These are phyloP conservation scores for Bruchidius siliquastri DNA, from an alignment of 2,888 invertebrate genomes.

Conservation along the genomic window DNA sequence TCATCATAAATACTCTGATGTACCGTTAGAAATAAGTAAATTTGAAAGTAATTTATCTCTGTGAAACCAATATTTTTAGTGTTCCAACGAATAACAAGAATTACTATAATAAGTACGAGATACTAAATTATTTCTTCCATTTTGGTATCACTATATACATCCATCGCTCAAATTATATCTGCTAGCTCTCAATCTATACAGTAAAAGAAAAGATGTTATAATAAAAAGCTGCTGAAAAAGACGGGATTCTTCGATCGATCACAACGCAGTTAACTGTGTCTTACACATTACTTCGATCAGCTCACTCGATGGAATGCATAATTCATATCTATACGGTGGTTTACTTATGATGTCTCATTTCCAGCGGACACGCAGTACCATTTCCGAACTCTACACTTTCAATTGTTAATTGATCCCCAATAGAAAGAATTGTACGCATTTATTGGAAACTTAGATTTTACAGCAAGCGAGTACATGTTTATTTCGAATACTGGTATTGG, in stretches of 20 bases:
- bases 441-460: background rate
- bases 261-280: background rate
- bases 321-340: background rate
- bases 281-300: background rate
- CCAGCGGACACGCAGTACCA: background rate
- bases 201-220: background rate
- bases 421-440: background rate
- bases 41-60: no score
- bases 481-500: no score
- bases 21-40: no score
- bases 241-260: background rate
- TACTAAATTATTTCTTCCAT: no score
- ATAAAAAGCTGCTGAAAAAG: background rate
- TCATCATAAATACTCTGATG: no score
- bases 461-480: no score
- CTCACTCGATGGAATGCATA: background rate
- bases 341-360: background rate
- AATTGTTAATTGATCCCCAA: background rate
- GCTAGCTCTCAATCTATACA: background rate
- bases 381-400: background rate
- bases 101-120: no score
- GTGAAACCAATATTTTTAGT: no score
- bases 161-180: background rate
- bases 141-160: no score
- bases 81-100: no score